Percentiles rank a stretch among this genome's conserved stretches.
Conservation (phyloP, 2,888 invertebrate species). For the Nemurella pictetii region DNA sequence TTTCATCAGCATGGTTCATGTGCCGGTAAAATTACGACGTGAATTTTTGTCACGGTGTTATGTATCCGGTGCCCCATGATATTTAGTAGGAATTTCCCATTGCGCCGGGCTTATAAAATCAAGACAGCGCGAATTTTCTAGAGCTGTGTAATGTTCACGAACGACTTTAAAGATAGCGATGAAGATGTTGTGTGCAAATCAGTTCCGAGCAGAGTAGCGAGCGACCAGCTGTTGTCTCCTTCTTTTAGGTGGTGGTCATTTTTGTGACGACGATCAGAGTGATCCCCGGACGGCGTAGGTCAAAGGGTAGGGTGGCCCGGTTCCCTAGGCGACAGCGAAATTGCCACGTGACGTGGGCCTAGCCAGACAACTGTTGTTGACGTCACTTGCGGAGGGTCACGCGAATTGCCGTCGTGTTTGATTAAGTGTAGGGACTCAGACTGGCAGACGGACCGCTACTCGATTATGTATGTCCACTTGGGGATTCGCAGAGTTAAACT, state of each 20-base stretch:
- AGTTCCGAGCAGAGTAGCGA: neutral
- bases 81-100: no score
- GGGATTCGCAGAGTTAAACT: neutral
- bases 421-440: neutral
- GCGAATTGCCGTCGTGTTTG: neutral
- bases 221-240: neutral
- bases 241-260: neutral
- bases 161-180: neutral
- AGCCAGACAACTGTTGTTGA: no score
- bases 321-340: neutral
- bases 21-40: no score
- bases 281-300: neutral
- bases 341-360: neutral
- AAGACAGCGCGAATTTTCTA: no score
- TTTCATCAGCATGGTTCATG: no score
- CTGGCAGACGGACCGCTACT: neutral
- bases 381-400: no score
- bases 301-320: neutral
- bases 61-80: no score
- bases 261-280: neutral
- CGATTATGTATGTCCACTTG: neutral
- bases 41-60: no score
- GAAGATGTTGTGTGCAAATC: neutral
- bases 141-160: neutral
- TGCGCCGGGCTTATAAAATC: no score